Percentiles rank a stretch among this genome's conserved stretches.
Conservation (phyloP, 2,113 vertebrate genomes). For the Ariopsis seemanni region DNA sequence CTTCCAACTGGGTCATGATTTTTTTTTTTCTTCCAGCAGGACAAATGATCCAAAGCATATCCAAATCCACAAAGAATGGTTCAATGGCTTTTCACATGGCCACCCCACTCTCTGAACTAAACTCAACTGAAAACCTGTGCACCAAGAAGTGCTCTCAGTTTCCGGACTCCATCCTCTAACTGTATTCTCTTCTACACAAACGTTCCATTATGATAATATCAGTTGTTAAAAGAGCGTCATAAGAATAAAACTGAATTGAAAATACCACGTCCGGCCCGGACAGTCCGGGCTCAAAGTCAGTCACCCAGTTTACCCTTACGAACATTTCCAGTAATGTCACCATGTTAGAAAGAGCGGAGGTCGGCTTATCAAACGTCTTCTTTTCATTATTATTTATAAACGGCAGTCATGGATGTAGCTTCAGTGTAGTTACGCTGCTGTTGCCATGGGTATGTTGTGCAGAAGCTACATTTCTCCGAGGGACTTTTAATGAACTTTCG, state of each 20-base stretch:
- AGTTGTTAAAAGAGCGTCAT: neutral
- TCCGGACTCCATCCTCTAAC: too few species aligned
- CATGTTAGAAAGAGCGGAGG: too few species aligned
- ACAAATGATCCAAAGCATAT: neutral
- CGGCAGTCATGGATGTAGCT: neutral
- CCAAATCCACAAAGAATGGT: neutral
- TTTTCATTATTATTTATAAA: neutral
- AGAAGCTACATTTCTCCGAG: neutral
- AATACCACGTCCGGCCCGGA: neutral
- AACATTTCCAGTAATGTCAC: neutral
- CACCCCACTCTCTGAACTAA: neutral
- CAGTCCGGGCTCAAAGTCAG: too few species aligned
- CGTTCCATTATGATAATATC: neutral
- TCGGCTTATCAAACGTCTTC: too few species aligned
- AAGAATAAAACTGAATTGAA: neutral
- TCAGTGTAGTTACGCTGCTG: neutral
- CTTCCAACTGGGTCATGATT: neutral
- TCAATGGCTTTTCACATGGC: neutral
- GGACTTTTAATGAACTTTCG: neutral
- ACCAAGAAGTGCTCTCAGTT: too few species aligned
- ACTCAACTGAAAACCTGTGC: neutral
- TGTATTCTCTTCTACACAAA: neutral
- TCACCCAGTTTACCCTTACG: neutral
- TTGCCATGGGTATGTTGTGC: neutral
- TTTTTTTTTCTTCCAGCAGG: neutral